A percentile compares a stretch with the other conserved stretches of the same genome.
phyloP scores from a whole-genome alignment of 64 coral and sea anemone genomes.

The Dendronephthya gigantea region DNA sequence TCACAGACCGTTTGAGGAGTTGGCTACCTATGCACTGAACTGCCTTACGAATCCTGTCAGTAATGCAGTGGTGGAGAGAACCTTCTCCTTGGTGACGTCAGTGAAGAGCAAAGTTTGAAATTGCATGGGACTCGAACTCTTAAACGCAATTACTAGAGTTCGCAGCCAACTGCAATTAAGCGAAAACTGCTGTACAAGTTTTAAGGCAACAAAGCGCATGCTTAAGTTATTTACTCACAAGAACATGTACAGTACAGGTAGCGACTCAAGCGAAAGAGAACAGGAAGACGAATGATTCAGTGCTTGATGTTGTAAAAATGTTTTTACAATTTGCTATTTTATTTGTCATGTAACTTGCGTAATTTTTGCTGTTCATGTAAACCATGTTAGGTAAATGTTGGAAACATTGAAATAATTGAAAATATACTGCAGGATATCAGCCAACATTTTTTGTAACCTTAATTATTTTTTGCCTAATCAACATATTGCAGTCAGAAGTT shows the following conservation, averaged over 20 bases:
- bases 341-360: too few species aligned
- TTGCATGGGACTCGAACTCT: neutral
- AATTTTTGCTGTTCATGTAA: too few species aligned
- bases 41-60: neutral
- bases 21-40: neutral
- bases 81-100: neutral
- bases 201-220: neutral
- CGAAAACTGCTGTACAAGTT: neutral
- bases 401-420: too few species aligned
- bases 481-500: too few species aligned
- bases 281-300: too few species aligned
- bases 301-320: too few species aligned
- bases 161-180: neutral
- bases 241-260: neutral
- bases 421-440: too few species aligned
- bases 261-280: too few species aligned
- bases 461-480: too few species aligned
- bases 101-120: neutral
- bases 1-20: neutral
- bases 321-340: too few species aligned
- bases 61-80: slow-evolving; percentile 8
- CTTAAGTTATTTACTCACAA: neutral
- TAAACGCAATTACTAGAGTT: neutral
- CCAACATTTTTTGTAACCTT: too few species aligned
- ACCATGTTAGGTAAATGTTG: too few species aligned